These are phyloP conservation scores for Danaus melanippus DNA, from an alignment of 1,140 invertebrate genomes.

Conservation along the genomic window DNA sequence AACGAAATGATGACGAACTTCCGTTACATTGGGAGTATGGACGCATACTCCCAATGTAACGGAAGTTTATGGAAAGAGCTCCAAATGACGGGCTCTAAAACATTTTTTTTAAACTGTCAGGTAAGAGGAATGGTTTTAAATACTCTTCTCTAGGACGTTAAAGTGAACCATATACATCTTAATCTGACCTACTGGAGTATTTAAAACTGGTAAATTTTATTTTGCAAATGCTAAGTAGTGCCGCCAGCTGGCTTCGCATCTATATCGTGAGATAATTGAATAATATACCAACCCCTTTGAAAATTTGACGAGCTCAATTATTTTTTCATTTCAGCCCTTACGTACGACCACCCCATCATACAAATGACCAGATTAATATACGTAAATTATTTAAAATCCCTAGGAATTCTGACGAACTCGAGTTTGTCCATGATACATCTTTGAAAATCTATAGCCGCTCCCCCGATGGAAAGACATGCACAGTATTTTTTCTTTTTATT, in stretches of 20 bases:
- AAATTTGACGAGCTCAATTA: not conserved
- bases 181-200: slow-evolving; percentile 14
- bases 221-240: slow-evolving; percentile 8
- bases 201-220: slow-evolving; percentile 6
- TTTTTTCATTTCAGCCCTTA: slow-evolving; percentile 6
- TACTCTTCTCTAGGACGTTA: not conserved
- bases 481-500: slow-evolving; percentile 21
- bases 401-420: slow-evolving; percentile 17
- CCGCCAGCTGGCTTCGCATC: not conserved
- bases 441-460: slow-evolving; percentile 20
- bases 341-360: slow-evolving; percentile 6
- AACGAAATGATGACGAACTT: too few species aligned
- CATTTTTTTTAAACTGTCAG: too few species aligned
- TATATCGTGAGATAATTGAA: too few species aligned
- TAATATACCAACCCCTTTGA: too few species aligned
- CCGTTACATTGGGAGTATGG: too few species aligned
- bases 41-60: too few species aligned
- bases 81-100: too few species aligned
- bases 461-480: slow-evolving; percentile 13
- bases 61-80: too few species aligned
- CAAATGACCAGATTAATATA: slow-evolving; percentile 18
- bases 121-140: too few species aligned
- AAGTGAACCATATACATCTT: slow-evolving; percentile 7
- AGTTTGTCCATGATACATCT: slow-evolving; percentile 19
- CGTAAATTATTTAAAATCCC: slow-evolving; percentile 12